Evolutionary conservation across 2,888 invertebrate species (phyloP).

Genomic region (Orthosia incerta): DNA sequence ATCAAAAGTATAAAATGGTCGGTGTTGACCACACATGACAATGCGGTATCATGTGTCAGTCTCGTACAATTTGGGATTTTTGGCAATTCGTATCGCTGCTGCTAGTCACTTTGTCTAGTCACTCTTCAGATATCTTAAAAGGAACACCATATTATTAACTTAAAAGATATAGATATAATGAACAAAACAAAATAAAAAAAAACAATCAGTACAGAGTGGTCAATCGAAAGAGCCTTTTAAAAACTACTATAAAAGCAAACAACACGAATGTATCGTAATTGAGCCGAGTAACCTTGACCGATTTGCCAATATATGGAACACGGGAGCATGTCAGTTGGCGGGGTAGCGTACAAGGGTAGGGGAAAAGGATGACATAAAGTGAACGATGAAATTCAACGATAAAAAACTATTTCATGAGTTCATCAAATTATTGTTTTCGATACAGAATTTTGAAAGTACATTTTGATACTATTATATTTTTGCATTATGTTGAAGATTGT

Average conservation of each 20-base stretch:
- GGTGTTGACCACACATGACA: too few relatives aligned
- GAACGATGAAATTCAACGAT: slow-evolving; percentile 8
- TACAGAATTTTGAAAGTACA: not conserved
- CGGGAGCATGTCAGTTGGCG: slow-evolving; percentile 21
- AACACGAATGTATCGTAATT: slow-evolving; percentile 10
- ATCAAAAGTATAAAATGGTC: too few relatives aligned
- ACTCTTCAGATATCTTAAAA: too few relatives aligned
- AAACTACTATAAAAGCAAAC: not conserved
- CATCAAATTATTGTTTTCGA: not conserved
- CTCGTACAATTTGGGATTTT: too few relatives aligned
- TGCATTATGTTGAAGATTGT: too few relatives aligned
- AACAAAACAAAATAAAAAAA: too few relatives aligned
- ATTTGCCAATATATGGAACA: slow-evolving; percentile 28
- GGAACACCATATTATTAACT: too few relatives aligned
- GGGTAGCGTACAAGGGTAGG: not conserved
- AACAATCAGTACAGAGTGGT: not conserved
- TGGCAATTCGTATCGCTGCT: too few relatives aligned
- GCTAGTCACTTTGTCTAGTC: too few relatives aligned
- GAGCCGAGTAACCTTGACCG: slow-evolving; percentile 47
- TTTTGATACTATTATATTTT: too few relatives aligned
- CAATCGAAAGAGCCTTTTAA: not conserved
- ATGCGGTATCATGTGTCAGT: too few relatives aligned
- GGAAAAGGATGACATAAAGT: slow-evolving; percentile 3
- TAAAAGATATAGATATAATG: too few relatives aligned
- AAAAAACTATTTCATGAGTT: not conserved